Conservation (phyloP, 1,140 invertebrate species). For the Geopemphigus sp. region DNA sequence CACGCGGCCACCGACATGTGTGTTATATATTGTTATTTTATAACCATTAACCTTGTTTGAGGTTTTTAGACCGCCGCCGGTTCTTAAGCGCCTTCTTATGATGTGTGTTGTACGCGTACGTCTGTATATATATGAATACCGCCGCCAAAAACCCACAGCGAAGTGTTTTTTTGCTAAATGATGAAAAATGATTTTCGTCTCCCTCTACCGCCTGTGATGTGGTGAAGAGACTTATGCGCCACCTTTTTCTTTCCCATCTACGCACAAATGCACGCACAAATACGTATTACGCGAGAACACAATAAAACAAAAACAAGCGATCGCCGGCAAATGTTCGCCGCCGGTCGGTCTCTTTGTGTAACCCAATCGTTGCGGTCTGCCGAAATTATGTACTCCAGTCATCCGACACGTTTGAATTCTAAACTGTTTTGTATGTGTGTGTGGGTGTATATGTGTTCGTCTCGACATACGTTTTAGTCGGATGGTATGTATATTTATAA, state of each 20-base stretch:
- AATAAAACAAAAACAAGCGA: slow-evolving; percentile 26
- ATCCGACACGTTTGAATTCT: slow-evolving; percentile 24
- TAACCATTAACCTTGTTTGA: too few relatives aligned
- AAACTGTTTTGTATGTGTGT: slow-evolving; percentile 19
- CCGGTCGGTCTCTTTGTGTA: slow-evolving; percentile 36
- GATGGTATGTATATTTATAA: slow-evolving; percentile 5
- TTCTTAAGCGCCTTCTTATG: too few relatives aligned
- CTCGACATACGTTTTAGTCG: neutral
- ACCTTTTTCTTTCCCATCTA: slow-evolving; percentile 14
- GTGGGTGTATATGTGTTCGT: neutral
- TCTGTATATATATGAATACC: too few relatives aligned
- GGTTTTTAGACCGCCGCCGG: too few relatives aligned
- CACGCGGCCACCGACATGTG: too few relatives aligned
- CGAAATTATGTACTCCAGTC: slow-evolving; percentile 39
- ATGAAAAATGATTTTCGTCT: neutral
- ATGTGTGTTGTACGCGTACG: too few relatives aligned
- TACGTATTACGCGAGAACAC: neutral
- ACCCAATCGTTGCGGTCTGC: slow-evolving; percentile 46
- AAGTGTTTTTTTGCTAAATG: too few relatives aligned
- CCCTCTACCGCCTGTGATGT: slow-evolving; percentile 8
- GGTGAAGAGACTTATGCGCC: neutral
- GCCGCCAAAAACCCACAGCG: too few relatives aligned
- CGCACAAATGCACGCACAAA: neutral
- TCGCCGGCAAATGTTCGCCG: neutral
- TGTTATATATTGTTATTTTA: too few relatives aligned